phyloP scores from a whole-genome alignment of 2,888 invertebrate species.

The Clusia tigrina region DNA sequence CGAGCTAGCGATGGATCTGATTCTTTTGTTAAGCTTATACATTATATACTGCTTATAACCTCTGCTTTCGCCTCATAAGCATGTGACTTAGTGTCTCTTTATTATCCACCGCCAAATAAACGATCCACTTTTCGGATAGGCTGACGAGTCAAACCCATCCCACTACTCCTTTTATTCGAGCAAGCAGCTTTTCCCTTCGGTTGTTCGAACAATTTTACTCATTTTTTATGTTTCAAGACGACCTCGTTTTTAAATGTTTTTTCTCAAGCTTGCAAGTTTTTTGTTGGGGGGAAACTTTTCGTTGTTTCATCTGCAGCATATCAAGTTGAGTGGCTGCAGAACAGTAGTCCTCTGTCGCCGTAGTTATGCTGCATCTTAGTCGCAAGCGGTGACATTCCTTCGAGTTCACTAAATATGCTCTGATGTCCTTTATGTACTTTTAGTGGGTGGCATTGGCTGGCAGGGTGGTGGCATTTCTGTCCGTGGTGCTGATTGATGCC shows the following conservation, averaged over 20 bases:
- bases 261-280: constrained; percentile 25
- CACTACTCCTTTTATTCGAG: constrained; percentile 23
- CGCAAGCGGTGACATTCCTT: constrained; percentile 18
- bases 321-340: constrained; percentile 58
- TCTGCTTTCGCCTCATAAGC: too few relatives aligned
- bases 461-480: constrained; percentile 12
- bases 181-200: constrained; percentile 45
- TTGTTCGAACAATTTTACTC: too few relatives aligned
- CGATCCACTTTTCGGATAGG: too few relatives aligned
- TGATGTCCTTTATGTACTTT: constrained; percentile 12
- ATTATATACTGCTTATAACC: too few relatives aligned
- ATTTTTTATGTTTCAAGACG: too few relatives aligned
- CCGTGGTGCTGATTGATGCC: constrained; percentile 51
- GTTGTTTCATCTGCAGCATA: constrained; percentile 58
- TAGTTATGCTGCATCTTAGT: not conserved
- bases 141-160: too few relatives aligned
- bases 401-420: constrained; percentile 21
- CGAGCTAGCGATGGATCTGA: too few relatives aligned
- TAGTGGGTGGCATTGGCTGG: constrained; percentile 41
- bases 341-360: constrained; percentile 49
- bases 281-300: constrained; percentile 53
- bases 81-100: too few relatives aligned
- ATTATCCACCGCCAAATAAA: too few relatives aligned
- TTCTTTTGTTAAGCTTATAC: too few relatives aligned
- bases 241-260: too few relatives aligned